A percentile compares a stretch with the other conserved stretches of the same genome.
Evolutionary conservation across 2,113 vertebrate species (phyloP).

Genomic region (Cricetomys ansorgei): DNA sequence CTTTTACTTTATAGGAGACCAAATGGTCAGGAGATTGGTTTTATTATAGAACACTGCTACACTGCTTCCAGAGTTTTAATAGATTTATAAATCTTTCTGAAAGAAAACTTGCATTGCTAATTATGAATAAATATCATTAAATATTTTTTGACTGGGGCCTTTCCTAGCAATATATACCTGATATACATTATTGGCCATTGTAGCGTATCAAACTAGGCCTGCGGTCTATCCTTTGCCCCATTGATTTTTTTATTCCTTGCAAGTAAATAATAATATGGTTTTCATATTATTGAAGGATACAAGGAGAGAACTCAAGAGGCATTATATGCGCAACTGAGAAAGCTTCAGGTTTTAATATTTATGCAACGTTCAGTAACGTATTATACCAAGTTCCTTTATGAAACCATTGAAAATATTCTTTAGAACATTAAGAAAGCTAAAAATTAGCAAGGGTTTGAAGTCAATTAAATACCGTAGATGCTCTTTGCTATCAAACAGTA

Average conservation of each 20-base stretch:
- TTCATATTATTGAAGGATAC: not conserved
- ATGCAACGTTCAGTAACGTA: not conserved
- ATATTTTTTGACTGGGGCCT: not conserved
- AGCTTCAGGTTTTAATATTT: not conserved
- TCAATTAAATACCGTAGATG: conserved; percentile 9
- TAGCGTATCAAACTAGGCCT: not conserved
- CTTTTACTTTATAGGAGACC: conserved; percentile 28
- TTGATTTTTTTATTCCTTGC: not conserved
- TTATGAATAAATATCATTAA: not conserved
- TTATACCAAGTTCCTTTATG: not conserved
- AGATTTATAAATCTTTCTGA: not conserved
- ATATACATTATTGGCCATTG: not conserved
- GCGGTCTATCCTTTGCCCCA: not conserved
- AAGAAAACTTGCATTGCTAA: not conserved
- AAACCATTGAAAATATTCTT: not conserved
- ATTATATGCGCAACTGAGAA: not conserved
- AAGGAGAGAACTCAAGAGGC: not conserved
- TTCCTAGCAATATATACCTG: not conserved
- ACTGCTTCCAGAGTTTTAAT: not conserved
- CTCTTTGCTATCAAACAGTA: not conserved
- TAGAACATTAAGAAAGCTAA: not conserved
- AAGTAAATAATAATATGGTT: conserved; percentile 19
- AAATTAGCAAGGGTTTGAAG: conserved; percentile 18
- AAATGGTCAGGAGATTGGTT: not conserved
- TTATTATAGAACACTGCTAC: not conserved